phyloP scores from a whole-genome alignment of 1,140 invertebrate genomes.

The Glomeris maerens region DNA sequence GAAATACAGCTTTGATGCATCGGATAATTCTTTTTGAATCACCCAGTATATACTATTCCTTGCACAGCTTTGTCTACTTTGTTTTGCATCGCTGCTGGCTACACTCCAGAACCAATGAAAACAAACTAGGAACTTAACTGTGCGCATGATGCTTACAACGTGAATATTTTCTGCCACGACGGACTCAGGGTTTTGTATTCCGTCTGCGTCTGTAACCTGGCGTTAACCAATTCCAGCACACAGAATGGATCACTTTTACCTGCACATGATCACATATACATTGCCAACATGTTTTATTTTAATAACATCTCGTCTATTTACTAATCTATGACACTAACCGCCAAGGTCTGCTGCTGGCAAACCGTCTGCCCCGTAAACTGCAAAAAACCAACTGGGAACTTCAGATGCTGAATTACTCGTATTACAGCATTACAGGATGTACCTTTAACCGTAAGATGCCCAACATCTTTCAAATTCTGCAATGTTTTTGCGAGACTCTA shows the following conservation, averaged over 20 bases:
- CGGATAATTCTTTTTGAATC: too few species aligned
- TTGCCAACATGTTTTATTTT: conserved; percentile 7
- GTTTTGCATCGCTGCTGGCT: too few species aligned
- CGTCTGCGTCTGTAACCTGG: conserved; percentile 90
- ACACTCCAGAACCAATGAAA: too few species aligned
- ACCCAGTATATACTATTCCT: too few species aligned
- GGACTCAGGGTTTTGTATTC: conserved; percentile 95
- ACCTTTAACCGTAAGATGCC: conserved; percentile 67
- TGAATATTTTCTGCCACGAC: conserved; percentile 97
- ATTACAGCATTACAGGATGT: conserved; percentile 3
- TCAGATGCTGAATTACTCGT: neutral
- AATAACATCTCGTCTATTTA: neutral
- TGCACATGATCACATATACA: conserved; percentile 18
- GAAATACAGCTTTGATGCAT: too few species aligned
- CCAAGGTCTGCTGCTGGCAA: conserved; percentile 79
- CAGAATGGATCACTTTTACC: conserved; percentile 81
- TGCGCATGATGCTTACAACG: conserved; percentile 89
- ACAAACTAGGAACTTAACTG: too few species aligned
- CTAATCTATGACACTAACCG: conserved; percentile 49
- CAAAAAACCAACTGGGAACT: conserved; percentile 10
- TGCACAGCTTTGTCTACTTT: too few species aligned
- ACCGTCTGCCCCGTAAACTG: conserved; percentile 69
- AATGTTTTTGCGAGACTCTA: conserved; percentile 50
- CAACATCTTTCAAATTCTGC: conserved; percentile 65
- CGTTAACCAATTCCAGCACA: conserved; percentile 87